Conservation (phyloP, 2,113 vertebrate species). For the Vidua macroura region DNA sequence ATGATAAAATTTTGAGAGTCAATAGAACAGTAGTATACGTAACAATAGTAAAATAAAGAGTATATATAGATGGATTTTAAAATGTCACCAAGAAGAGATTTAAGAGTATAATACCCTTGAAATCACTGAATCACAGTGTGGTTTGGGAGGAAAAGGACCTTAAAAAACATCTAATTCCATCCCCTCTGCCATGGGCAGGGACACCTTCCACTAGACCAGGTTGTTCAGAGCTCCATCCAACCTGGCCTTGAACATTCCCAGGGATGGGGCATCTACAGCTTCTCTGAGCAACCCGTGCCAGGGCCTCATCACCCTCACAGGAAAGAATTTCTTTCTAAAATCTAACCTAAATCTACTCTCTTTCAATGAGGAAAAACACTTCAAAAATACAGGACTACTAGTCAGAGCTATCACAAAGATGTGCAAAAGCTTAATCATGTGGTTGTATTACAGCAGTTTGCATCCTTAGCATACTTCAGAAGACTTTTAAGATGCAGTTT, state of each 20-base stretch:
- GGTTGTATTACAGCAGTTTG: neutral
- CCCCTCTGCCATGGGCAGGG: rapidly evolving
- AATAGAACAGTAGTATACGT: neutral
- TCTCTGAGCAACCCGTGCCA: neutral
- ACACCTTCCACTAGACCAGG: neutral
- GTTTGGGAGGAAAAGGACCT: neutral
- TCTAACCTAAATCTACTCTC: neutral
- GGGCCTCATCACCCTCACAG: rapidly evolving
- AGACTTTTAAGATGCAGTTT: neutral
- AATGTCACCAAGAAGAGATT: neutral
- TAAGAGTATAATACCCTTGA: neutral
- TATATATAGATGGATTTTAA: neutral
- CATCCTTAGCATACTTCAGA: neutral
- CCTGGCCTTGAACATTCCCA: neutral
- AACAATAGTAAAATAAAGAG: neutral
- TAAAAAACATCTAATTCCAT: neutral
- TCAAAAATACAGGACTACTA: neutral
- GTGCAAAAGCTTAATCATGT: neutral
- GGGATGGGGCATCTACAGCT: rapidly evolving
- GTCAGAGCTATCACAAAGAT: neutral
- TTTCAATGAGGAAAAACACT: neutral
- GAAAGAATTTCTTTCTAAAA: neutral
- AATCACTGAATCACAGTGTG: neutral
- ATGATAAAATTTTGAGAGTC: neutral
- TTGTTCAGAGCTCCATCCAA: neutral